Percentiles rank a stretch among this genome's conserved stretches.
phyloP scores from a whole-genome alignment of 23 tunicate genomes.

The Halocynthia roretzi region DNA sequence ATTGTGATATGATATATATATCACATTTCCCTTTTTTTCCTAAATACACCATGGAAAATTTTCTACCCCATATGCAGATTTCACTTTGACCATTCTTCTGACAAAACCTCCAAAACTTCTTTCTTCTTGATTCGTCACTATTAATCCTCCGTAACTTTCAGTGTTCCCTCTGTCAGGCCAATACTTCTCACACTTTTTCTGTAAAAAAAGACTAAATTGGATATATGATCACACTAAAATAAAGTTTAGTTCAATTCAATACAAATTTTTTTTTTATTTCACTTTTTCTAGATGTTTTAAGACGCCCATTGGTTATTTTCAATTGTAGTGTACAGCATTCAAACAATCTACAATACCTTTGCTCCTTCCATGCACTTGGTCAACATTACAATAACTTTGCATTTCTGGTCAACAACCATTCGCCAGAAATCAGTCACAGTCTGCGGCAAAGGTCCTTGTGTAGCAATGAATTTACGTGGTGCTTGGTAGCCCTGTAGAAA shows the following conservation, averaged over 20 bases:
- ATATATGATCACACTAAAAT: too few species aligned
- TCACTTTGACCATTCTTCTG: conserved; percentile 1
- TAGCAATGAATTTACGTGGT: conserved; percentile 28
- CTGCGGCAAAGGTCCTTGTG: conserved; percentile 28
- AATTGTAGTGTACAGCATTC: too few species aligned
- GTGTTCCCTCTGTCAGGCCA: conserved; percentile 30
- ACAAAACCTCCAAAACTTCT: neutral
- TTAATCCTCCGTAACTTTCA: neutral
- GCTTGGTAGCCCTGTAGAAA: conserved; percentile 14
- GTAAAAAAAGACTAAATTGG: neutral
- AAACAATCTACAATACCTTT: conserved; percentile 11
- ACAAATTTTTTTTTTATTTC: too few species aligned
- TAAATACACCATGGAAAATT: too few species aligned
- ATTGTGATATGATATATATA: too few species aligned
- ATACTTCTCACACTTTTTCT: conserved; percentile 41
- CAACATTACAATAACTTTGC: conserved; percentile 27
- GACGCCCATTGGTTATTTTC: too few species aligned
- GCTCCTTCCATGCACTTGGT: conserved; percentile 24
- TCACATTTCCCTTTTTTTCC: neutral
- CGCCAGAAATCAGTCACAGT: conserved; percentile 29
- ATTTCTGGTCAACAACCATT: conserved; percentile 27
- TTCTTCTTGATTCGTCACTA: conserved; percentile 12
- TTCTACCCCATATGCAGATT: neutral
- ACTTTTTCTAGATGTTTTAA: too few species aligned
- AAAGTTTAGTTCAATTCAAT: too few species aligned